Conservation (phyloP, 2,113 vertebrate genomes). For the Takifugu flavidus region DNA sequence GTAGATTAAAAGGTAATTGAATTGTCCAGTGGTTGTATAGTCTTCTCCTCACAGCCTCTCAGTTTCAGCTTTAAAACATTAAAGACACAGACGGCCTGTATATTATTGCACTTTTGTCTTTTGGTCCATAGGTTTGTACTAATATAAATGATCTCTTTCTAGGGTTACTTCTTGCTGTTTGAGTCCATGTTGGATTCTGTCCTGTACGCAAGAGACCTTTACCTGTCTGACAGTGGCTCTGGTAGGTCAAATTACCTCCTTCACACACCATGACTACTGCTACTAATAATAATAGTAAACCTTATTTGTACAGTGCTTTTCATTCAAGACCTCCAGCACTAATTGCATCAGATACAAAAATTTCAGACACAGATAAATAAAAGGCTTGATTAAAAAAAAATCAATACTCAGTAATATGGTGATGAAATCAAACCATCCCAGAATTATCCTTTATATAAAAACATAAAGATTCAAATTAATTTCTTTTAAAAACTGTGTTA, state of each 20-base stretch:
- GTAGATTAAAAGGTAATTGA: slow-evolving; percentile 23
- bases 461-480: too few relatives aligned
- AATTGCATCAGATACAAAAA: not conserved
- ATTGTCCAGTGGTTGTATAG: not conserved
- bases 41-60: not conserved
- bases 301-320: not conserved
- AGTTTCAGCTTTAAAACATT: not conserved
- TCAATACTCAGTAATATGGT: too few relatives aligned
- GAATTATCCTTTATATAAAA: too few relatives aligned
- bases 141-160: slow-evolving; percentile 5
- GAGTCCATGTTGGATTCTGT: slow-evolving; percentile 98
- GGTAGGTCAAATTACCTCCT: slow-evolving; percentile 74
- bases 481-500: too few relatives aligned
- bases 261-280: not conserved
- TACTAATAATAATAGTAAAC: not conserved
- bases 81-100: not conserved
- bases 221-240: slow-evolving; percentile 84
- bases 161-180: slow-evolving; percentile 97
- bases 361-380: not conserved
- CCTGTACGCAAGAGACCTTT: slow-evolving; percentile 87
- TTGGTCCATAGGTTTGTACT: not conserved
- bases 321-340: not conserved
- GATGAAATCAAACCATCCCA: too few relatives aligned
- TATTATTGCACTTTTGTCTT: not conserved
- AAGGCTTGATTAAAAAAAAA: too few relatives aligned